A percentile compares a stretch with the other conserved stretches of the same genome.
Evolutionary conservation across 2,113 vertebrate genomes (phyloP).

Genomic region (Leucoraja erinaceus): DNA sequence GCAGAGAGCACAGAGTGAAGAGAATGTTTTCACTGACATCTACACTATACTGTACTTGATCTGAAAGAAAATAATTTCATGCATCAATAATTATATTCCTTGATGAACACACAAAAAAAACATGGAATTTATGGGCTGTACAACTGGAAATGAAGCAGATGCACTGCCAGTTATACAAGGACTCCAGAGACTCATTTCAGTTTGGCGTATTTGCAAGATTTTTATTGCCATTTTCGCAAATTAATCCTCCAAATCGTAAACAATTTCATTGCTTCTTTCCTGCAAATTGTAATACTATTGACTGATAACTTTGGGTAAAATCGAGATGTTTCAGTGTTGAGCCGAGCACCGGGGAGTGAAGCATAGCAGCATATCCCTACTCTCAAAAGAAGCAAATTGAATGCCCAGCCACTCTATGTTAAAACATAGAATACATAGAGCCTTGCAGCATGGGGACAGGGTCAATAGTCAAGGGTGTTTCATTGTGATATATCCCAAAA

Average conservation of each 20-base stretch:
- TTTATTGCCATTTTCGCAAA: not conserved
- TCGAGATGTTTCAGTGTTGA: too few relatives aligned
- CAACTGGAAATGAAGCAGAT: not conserved
- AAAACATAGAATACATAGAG: too few relatives aligned
- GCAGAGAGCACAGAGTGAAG: not conserved
- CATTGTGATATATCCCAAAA: too few relatives aligned
- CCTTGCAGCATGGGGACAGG: too few relatives aligned
- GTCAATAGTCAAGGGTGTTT: too few relatives aligned
- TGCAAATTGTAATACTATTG: not conserved
- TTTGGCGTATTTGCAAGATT: not conserved
- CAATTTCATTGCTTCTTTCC: not conserved
- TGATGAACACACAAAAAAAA: conserved; percentile 9
- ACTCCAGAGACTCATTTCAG: not conserved
- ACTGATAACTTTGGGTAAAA: too few relatives aligned
- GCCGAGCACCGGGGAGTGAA: too few relatives aligned
- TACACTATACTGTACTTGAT: not conserved
- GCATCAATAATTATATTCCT: not conserved
- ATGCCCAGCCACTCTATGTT: too few relatives aligned
- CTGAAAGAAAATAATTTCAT: not conserved
- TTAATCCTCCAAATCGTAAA: not conserved
- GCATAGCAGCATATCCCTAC: too few relatives aligned
- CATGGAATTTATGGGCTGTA: not conserved
- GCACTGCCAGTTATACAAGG: not conserved
- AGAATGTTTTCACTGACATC: not conserved
- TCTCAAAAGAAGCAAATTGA: too few relatives aligned